phyloP scores from a whole-genome alignment of 1,140 invertebrate species.

The Neodiprion fabricii region DNA sequence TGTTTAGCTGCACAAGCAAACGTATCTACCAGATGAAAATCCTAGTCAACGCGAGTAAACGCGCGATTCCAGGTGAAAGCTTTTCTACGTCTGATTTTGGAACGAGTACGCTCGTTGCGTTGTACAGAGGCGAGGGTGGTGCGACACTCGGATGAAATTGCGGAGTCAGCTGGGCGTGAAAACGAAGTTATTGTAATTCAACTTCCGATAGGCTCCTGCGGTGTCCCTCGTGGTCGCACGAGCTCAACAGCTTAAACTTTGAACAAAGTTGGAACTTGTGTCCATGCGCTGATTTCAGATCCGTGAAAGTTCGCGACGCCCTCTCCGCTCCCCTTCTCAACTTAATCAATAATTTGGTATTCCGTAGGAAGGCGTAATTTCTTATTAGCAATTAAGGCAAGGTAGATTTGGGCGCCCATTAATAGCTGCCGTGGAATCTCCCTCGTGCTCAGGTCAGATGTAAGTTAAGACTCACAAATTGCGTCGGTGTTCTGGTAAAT shows the following conservation, averaged over 20 bases:
- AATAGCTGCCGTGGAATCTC: neutral
- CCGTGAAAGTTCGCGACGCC: neutral
- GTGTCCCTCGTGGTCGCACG: neutral
- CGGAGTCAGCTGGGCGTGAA: no score
- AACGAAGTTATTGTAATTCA: no score
- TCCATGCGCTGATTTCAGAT: neutral
- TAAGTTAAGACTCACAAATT: slow-evolving; percentile 17
- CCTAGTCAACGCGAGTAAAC: no score
- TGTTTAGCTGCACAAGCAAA: no score
- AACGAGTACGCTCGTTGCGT: no score
- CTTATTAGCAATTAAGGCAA: slow-evolving; percentile 16
- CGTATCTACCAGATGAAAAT: no score
- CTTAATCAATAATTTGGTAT: slow-evolving; percentile 17
- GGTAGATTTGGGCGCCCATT: slow-evolving; percentile 12
- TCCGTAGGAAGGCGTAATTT: slow-evolving; percentile 6
- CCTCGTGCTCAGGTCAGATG: slow-evolving; percentile 6
- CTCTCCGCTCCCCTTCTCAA: neutral
- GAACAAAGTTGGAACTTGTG: neutral
- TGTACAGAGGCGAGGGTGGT: no score
- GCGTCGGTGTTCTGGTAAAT: slow-evolving; percentile 6
- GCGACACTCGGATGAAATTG: no score
- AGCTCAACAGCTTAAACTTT: neutral
- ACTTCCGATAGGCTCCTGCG: neutral
- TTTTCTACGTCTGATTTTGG: no score
- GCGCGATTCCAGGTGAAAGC: no score